Evolutionary conservation across 2,888 invertebrate species (phyloP), one percentile per base, ranked within the genome.

Genomic region (Oscheius sp.): DNA sequence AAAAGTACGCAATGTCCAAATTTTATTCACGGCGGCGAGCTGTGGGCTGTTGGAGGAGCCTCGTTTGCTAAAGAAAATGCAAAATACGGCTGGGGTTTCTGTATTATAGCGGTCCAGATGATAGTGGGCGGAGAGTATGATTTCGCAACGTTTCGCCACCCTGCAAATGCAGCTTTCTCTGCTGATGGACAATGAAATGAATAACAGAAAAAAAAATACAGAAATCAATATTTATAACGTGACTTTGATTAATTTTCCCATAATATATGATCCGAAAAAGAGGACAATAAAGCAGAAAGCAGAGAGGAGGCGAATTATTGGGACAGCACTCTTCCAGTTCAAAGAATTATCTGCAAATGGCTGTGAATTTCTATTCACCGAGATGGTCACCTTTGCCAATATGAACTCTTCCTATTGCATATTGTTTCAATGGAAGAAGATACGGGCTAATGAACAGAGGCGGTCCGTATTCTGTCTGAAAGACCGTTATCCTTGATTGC

Each of bases 271-370:
- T 13, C 49, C 66, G 13, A 66, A 7, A 18, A 66, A 66, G 25
- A 52, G 29, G n/a, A 27, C n/a, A 1, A 21, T 1, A 35, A 66
- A 49, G n/a, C n/a, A 12, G 29, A 49, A 2, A 49, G 66, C 66
- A 9, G 35, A 9, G n/a, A 66, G 1, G 25, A 49, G 49, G n/a
- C 66, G 25, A 35, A 66, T 27, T 7, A 66, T 16, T 12, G 66
- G 66, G 7, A 66, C 29, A n/a, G 66, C 16, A 16, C 27, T 16
- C 18, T 52, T 66, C 66, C 66, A 66, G 18, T 25, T 52, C 66
- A 66, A 29, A 12, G n/a, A 16, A 23, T 63, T 18, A 9, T 35
- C 66, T 66, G 29, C 25, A 52, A 52, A 45, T 25, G 27, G 12
- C 5, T 7, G 16, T 58, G 2, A 29, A 16, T 16, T 16, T 27